Percentiles rank a stretch among this genome's conserved stretches.
Conservation (phyloP, 2,888 invertebrate species). For the Clitarchus hookeri region DNA sequence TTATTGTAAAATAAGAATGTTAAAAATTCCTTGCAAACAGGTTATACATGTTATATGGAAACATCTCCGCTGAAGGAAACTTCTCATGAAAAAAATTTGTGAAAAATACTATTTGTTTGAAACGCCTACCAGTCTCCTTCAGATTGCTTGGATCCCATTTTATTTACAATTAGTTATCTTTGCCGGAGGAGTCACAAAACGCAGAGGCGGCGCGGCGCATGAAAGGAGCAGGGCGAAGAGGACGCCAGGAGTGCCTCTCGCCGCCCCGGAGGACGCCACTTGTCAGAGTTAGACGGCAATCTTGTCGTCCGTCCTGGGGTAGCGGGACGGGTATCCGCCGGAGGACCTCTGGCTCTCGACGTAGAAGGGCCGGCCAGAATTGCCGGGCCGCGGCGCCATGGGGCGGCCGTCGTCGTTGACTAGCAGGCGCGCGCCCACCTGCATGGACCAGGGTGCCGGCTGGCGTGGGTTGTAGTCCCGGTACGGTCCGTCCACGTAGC, state of each 20-base stretch:
- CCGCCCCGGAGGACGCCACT: not conserved
- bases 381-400: conserved; percentile 29
- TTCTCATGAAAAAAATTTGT: too few relatives aligned
- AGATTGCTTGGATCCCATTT: too few relatives aligned
- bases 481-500: conserved; percentile 40
- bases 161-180: too few relatives aligned
- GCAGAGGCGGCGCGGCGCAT: too few relatives aligned
- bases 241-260: not conserved
- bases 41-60: too few relatives aligned
- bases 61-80: too few relatives aligned
- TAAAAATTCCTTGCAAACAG: too few relatives aligned
- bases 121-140: too few relatives aligned
- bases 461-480: conserved; percentile 42
- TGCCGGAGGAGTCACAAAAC: too few relatives aligned
- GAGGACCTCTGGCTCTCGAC: conserved; percentile 39
- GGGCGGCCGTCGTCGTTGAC: conserved; percentile 44
- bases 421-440: conserved; percentile 42
- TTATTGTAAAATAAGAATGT: too few relatives aligned
- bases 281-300: not conserved
- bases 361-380: conserved; percentile 38
- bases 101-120: too few relatives aligned
- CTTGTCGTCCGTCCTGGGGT: conserved; percentile 2
- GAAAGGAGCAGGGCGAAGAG: too few relatives aligned
- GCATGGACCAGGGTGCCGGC: conserved; percentile 43
- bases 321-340: conserved; percentile 22